These are phyloP conservation scores for Agapornis canus DNA, from an alignment of 2,797 vertebrate genomes.

Conservation along the genomic window DNA sequence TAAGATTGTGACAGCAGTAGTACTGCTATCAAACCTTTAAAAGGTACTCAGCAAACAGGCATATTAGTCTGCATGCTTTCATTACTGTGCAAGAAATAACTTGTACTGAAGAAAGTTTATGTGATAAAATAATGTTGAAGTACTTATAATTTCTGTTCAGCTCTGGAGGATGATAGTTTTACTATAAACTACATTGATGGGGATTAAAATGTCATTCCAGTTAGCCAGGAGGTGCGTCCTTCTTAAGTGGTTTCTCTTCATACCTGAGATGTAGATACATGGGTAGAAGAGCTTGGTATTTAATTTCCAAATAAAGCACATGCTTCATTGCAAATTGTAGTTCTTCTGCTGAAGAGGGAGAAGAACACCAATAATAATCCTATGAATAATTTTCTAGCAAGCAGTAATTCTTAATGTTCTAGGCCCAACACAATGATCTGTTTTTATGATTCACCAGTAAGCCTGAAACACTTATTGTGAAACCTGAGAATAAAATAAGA, in stretches of 20 bases:
- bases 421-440: conserved; percentile 74
- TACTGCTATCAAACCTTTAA: background rate
- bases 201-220: background rate
- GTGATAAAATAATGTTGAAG: background rate
- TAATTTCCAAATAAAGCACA: conserved; percentile 27
- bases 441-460: conserved; percentile 73
- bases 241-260: background rate
- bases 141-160: background rate
- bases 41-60: background rate
- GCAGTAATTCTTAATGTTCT: conserved; percentile 74
- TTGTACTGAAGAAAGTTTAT: background rate
- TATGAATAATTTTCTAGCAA: conserved; percentile 63
- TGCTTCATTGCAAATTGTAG: conserved; percentile 57
- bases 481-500: conserved; percentile 67
- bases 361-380: conserved; percentile 55
- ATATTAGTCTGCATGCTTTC: background rate
- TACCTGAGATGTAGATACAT: background rate
- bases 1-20: background rate
- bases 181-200: background rate
- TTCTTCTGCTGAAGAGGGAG: conserved; percentile 42
- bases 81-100: background rate
- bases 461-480: conserved; percentile 68
- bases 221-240: background rate
- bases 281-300: background rate
- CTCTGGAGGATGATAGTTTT: background rate